Evolutionary conservation across 1,140 invertebrate species (phyloP).

Genomic region (Drosophila kanapiae): DNA sequence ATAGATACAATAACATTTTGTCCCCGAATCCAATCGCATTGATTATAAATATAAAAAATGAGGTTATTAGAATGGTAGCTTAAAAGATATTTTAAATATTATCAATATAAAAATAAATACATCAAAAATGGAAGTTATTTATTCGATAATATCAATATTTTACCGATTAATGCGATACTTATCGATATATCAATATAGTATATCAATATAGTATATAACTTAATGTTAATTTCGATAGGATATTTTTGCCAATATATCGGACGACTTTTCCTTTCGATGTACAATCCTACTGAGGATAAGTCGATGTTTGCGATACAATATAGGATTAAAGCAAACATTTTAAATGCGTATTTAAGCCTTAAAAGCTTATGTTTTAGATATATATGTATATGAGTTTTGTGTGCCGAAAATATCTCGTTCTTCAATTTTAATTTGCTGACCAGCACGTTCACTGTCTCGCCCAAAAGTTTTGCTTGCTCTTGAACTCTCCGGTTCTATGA

Average conservation of each 20-base stretch:
- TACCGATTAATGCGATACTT: neutral
- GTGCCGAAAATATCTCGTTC: constrained; percentile 1
- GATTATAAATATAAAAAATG: too few species aligned
- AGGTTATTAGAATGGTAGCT: neutral
- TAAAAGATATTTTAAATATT: neutral
- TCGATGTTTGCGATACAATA: neutral
- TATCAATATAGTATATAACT: neutral
- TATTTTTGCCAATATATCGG: neutral
- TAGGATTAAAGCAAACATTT: neutral
- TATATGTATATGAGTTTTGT: neutral
- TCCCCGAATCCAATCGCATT: too few species aligned
- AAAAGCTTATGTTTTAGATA: neutral
- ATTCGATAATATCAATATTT: neutral
- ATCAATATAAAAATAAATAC: neutral
- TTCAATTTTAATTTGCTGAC: constrained; percentile 18
- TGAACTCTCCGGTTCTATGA: constrained; percentile 17
- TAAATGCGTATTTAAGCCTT: neutral
- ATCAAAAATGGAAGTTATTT: neutral
- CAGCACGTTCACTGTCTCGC: constrained; percentile 12
- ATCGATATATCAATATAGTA: neutral
- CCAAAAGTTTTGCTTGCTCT: constrained; percentile 33
- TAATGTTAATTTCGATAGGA: neutral
- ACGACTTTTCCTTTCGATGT: neutral
- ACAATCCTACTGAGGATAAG: neutral
- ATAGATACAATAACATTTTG: too few species aligned